phyloP scores from a whole-genome alignment of 2,113 vertebrate species.

The Halcyon malimbica region DNA sequence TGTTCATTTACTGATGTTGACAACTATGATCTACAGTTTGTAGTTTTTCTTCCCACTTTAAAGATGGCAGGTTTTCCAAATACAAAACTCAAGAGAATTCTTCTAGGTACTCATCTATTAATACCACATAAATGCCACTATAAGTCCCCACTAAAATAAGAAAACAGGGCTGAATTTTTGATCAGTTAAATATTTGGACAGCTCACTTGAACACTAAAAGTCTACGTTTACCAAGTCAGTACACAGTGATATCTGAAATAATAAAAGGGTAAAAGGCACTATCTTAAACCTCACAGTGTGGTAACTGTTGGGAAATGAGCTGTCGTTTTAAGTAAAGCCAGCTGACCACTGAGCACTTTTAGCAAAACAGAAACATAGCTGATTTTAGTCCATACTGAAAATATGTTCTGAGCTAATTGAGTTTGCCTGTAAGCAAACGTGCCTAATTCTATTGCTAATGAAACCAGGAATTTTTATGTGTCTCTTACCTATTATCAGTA shows the following conservation, averaged over 20 bases:
- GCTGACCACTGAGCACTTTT: neutral
- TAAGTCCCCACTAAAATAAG: neutral
- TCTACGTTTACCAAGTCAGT: neutral
- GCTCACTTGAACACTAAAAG: neutral
- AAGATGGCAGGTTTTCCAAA: neutral
- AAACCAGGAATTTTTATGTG: slow-evolving; percentile 38
- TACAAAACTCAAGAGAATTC: neutral
- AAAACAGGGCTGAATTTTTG: neutral
- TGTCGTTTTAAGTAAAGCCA: slow-evolving; percentile 17
- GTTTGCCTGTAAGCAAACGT: slow-evolving; percentile 1
- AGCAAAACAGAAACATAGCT: neutral
- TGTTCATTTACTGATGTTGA: neutral
- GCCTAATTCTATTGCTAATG: slow-evolving; percentile 30
- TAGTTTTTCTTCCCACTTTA: neutral
- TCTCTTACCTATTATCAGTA: slow-evolving; percentile 18
- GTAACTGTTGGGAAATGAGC: slow-evolving; percentile 29
- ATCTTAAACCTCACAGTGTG: neutral
- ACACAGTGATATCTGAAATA: slow-evolving; percentile 31
- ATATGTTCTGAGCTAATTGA: slow-evolving; percentile 15
- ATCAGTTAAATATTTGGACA: slow-evolving; percentile 33
- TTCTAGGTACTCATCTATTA: neutral
- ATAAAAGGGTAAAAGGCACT: slow-evolving; percentile 29
- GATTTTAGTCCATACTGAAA: neutral
- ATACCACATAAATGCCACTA: neutral
- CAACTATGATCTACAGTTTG: neutral